Evolutionary conservation across 2,113 vertebrate species (phyloP).

Genomic region (Channa argus): DNA sequence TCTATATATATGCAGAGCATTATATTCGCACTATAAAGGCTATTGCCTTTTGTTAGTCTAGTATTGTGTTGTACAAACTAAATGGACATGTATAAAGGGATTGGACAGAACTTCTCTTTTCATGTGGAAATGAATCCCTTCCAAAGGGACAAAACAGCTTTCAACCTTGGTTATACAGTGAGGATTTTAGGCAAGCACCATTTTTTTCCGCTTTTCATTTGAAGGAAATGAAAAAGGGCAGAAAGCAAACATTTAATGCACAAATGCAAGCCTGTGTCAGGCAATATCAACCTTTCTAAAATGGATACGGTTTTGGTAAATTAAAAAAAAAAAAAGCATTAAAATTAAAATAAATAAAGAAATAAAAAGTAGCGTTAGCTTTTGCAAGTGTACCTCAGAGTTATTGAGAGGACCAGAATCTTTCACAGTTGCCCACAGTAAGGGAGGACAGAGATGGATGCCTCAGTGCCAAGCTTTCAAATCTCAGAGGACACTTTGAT

Average conservation of each 20-base stretch:
- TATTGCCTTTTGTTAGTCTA: slow-evolving; percentile 70
- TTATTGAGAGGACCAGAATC: slow-evolving; percentile 27
- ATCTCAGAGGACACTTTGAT: slow-evolving; percentile 61
- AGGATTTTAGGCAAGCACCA: slow-evolving; percentile 54
- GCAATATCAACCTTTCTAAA: slow-evolving; percentile 13
- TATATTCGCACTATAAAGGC: slow-evolving; percentile 63
- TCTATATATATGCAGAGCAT: slow-evolving; percentile 66
- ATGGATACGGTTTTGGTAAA: not conserved
- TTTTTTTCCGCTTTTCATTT: slow-evolving; percentile 29
- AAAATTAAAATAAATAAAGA: no score
- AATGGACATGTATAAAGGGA: slow-evolving; percentile 78
- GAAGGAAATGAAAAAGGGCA: slow-evolving; percentile 7
- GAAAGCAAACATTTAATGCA: not conserved
- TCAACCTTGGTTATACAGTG: slow-evolving; percentile 67
- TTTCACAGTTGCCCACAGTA: slow-evolving; percentile 42
- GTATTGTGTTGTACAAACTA: slow-evolving; percentile 71
- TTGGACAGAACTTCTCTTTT: slow-evolving; percentile 78
- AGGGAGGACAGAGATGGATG: slow-evolving; percentile 58
- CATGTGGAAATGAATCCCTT: slow-evolving; percentile 81
- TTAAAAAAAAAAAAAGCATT: no score
- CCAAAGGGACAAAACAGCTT: slow-evolving; percentile 73
- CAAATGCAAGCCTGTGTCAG: slow-evolving; percentile 25
- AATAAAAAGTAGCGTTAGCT: slow-evolving; percentile 24
- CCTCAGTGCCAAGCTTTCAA: slow-evolving; percentile 42
- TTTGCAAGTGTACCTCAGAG: slow-evolving; percentile 30